Evolutionary conservation across 2,888 invertebrate genomes (phyloP).

Genomic region (Caenorhabditis sp.): DNA sequence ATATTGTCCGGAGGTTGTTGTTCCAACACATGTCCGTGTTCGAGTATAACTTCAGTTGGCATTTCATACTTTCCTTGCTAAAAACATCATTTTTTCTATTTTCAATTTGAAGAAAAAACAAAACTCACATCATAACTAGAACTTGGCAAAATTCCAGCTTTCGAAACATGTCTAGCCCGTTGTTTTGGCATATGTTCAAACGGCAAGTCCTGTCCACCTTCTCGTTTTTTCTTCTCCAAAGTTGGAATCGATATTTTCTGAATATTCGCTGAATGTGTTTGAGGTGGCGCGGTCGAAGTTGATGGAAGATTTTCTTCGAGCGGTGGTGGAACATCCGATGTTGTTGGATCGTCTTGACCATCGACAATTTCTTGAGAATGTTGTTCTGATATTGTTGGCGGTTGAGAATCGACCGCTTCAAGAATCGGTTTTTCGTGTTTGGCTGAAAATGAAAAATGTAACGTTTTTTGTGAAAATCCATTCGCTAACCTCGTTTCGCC

Average conservation of each 20-base stretch:
- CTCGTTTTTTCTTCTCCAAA: slow-evolving; percentile 17
- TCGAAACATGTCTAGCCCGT: slow-evolving; percentile 32
- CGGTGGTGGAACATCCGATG: neutral
- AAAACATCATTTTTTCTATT: neutral
- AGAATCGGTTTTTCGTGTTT: neutral
- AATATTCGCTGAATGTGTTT: neutral
- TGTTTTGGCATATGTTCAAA: slow-evolving; percentile 41
- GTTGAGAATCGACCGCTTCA: neutral
- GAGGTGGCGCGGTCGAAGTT: neutral
- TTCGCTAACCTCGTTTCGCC: neutral
- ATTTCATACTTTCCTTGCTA: neutral
- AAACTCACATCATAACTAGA: neutral
- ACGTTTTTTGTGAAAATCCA: neutral
- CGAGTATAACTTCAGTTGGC: neutral
- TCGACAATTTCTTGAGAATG: neutral
- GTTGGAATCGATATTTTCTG: neutral
- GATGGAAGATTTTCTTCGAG: neutral
- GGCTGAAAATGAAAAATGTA: no score
- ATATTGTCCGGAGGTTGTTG: neutral
- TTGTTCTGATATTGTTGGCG: neutral
- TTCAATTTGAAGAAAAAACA: neutral
- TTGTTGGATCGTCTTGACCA: neutral
- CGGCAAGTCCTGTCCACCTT: slow-evolving; percentile 39
- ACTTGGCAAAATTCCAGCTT: slow-evolving; percentile 18
- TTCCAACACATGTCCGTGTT: neutral